Conservation (phyloP, 1,140 invertebrate species). For the Stegodyphus dumicola region DNA sequence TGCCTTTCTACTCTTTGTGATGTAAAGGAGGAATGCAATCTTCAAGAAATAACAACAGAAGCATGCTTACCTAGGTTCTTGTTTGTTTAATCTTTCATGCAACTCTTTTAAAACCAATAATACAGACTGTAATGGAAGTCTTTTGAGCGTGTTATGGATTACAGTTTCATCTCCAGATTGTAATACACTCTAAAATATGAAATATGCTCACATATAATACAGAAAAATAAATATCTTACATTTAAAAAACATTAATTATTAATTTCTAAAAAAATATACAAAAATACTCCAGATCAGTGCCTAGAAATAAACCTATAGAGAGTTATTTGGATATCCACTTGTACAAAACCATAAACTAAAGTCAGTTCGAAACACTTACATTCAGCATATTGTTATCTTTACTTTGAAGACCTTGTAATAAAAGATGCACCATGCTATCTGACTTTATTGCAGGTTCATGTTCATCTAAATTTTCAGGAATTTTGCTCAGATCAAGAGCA, state of each 20-base stretch:
- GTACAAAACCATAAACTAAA: too few species aligned
- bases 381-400: constrained; percentile 60
- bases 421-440: constrained; percentile 61
- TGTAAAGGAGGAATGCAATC: too few species aligned
- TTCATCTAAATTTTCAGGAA: constrained; percentile 20
- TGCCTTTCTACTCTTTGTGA: too few species aligned
- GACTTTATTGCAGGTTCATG: constrained; percentile 18
- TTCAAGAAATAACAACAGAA: neutral
- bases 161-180: constrained; percentile 19
- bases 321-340: too few species aligned
- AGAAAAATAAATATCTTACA: neutral
- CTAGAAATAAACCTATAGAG: too few species aligned
- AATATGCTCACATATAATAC: neutral
- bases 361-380: constrained; percentile 25
- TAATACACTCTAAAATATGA: constrained; percentile 28
- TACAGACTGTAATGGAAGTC: constrained; percentile 30
- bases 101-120: constrained; percentile 10
- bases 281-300: too few species aligned
- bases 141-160: constrained; percentile 26
- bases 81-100: constrained; percentile 28
- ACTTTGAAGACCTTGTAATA: constrained; percentile 61
- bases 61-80: constrained; percentile 17
- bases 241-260: too few species aligned
- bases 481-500: constrained; percentile 36
- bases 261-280: too few species aligned